Base-by-base conservation (phyloP, 2,888 invertebrate species). In the Mesorhabditis belari region DNA sequence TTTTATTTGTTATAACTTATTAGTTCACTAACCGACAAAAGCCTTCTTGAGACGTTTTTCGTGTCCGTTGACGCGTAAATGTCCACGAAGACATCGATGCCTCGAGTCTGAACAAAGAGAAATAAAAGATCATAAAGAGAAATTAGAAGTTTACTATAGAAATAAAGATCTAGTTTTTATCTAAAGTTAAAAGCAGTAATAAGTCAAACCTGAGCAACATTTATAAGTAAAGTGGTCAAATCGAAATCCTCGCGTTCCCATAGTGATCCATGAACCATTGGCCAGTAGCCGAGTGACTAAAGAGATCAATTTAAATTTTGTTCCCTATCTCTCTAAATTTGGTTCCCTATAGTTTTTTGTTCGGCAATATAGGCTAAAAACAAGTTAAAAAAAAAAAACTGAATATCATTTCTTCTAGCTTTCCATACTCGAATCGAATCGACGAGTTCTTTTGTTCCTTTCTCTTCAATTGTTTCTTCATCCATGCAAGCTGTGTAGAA, bases 401-500 rank as follows among this genome's bases (percentile, higher is more conserved):
- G 21, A 9, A 24, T 26, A 53, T 21, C 21, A 5, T 23, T n/a
- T 6, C 4, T 53, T 24, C 21, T 6, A n/a, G 9, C 9, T 24
- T 19, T n/a, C 26, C 57, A 29, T 35, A 71, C 70, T 58, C 69
- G 65, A 52, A 76, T 65, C 29, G 68, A 69, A 5, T 67, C 66
- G 29, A 76, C 52, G 57, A 78, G 58, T 23, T 71, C 70, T n/a
- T 60, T 54, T 17, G 73, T 65, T 57, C 74, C 76, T 49, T 61
- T 62, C 19, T 58, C 51, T 29, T 72, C 63, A 28, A 72, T 63
- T 19, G 61, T 63, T n/a, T 73, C 70, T 24, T 70, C 70, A 55
- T 77, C 73, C 72, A 79, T 73, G 57, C 79, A 79, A 0, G 69
- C 70, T 3, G 51, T 49, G 63, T 75, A 74, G 58, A 77, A 63